Evolutionary conservation across 2,113 vertebrate genomes (phyloP).

Genomic region (Dolichotis patagonum): DNA sequence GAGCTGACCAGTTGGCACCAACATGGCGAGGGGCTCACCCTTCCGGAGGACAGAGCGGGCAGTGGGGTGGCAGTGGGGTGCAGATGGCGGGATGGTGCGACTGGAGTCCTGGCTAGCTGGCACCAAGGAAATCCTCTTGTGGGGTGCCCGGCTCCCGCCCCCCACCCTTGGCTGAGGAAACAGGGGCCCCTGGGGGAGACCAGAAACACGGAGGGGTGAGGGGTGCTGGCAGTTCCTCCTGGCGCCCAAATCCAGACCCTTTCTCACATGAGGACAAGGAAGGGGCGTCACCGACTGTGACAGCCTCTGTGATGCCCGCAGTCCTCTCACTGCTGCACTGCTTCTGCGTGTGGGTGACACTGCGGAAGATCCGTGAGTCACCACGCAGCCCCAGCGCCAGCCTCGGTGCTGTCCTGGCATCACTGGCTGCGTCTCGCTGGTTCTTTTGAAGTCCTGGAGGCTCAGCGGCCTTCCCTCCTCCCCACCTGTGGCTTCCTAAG

Average conservation of each 20-base stretch:
- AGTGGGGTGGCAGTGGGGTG: too few relatives aligned
- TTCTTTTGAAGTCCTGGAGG: not conserved
- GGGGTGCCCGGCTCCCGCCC: too few relatives aligned
- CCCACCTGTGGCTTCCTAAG: fast-evolving
- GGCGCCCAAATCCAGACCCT: not conserved
- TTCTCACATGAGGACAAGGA: not conserved
- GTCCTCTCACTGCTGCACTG: not conserved
- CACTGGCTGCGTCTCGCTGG: not conserved
- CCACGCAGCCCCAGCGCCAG: too few relatives aligned
- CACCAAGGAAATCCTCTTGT: not conserved
- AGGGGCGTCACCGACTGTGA: too few relatives aligned
- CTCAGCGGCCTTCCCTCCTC: fast-evolving
- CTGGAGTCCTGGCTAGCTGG: fast-evolving
- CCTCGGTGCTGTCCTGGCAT: fast-evolving
- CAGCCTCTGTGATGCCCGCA: not conserved
- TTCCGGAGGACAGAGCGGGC: too few relatives aligned
- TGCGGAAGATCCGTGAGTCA: too few relatives aligned
- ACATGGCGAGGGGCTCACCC: not conserved
- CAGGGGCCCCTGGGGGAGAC: not conserved
- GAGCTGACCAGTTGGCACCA: not conserved
- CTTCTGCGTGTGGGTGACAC: not conserved
- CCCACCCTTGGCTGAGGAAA: not conserved
- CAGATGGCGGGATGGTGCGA: too few relatives aligned
- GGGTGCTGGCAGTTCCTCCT: not conserved
- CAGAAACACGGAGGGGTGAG: too few relatives aligned